phyloP scores from a whole-genome alignment of 2,113 vertebrate genomes.

The Microtus oregoni region DNA sequence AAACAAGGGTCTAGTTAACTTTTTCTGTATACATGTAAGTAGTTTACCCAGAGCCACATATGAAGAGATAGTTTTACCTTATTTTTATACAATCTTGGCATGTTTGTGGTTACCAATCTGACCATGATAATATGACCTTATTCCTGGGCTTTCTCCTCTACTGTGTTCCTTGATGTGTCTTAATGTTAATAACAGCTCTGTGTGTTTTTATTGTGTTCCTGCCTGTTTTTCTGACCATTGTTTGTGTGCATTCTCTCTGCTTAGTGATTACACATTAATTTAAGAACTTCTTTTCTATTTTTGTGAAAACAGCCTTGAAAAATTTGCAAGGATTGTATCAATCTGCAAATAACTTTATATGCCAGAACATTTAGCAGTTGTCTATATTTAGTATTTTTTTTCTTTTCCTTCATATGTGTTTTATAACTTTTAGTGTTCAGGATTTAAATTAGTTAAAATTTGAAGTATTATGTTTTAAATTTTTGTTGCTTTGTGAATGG shows the following conservation, averaged over 20 bases:
- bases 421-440: not conserved
- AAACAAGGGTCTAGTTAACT: no score
- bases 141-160: not conserved
- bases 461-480: not conserved
- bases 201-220: not conserved
- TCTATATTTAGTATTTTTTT: not conserved
- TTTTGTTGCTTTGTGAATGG: not conserved
- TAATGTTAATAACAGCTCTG: not conserved
- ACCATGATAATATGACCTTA: not conserved
- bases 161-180: not conserved
- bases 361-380: not conserved
- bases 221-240: not conserved
- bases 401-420: not conserved
- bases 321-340: not conserved
- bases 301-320: not conserved
- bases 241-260: not conserved
- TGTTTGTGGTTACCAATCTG: not conserved
- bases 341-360: not conserved
- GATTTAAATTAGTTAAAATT: not conserved
- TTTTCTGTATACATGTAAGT: not conserved
- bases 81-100: not conserved
- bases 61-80: not conserved
- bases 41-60: not conserved
- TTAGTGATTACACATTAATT: not conserved
- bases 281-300: not conserved